Conservation (phyloP, 2,113 vertebrate species). For the Apistogramma diplotaenia region DNA sequence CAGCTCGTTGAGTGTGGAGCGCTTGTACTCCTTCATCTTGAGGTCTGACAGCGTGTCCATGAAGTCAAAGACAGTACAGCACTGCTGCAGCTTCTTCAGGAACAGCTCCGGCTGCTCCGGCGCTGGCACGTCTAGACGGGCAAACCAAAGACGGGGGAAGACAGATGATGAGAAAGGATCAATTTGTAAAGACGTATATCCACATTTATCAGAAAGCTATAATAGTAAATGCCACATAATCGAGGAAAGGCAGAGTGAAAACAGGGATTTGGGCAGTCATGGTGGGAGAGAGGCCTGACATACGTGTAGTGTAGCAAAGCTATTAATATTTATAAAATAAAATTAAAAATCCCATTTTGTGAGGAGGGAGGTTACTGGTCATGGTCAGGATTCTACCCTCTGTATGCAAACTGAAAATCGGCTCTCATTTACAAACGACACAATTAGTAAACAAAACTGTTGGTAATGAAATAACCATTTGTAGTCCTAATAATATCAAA, state of each 20-base stretch:
- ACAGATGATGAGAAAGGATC: not conserved
- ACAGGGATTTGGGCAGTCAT: not conserved
- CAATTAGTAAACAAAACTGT: not conserved
- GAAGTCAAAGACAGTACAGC: slow-evolving; percentile 99
- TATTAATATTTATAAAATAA: not conserved
- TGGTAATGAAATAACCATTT: not conserved
- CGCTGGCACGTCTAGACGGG: slow-evolving; percentile 89
- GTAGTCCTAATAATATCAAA: not conserved
- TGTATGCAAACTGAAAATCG: too few species aligned
- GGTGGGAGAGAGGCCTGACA: not conserved
- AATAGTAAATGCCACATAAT: not conserved
- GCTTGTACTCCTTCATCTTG: slow-evolving; percentile 99
- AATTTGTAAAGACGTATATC: not conserved
- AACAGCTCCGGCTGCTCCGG: slow-evolving; percentile 99
- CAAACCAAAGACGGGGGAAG: not conserved
- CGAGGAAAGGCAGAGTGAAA: not conserved
- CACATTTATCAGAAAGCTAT: not conserved
- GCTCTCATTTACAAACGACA: not conserved
- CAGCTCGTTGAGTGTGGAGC: slow-evolving; percentile 99
- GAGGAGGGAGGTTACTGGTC: not conserved
- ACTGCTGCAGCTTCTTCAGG: slow-evolving; percentile 99
- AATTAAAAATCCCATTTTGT: not conserved
- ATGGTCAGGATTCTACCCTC: not conserved
- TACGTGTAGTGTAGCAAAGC: not conserved
- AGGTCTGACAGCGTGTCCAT: slow-evolving; percentile 99